These are phyloP conservation scores for Hozukius guyotensis DNA, from an alignment of 2,797 vertebrate genomes.

Conservation along the genomic window DNA sequence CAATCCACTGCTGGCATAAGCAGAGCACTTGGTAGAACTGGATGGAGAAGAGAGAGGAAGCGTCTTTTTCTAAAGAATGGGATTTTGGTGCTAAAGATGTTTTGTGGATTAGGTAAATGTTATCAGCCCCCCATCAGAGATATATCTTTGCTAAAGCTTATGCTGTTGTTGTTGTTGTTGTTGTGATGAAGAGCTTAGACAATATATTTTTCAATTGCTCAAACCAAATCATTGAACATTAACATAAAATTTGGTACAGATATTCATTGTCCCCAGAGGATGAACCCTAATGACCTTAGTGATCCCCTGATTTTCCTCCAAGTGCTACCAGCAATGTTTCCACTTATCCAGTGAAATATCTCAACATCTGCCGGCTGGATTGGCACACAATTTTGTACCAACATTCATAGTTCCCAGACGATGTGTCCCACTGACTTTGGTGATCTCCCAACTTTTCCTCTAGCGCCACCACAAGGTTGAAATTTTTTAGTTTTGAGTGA, in stretches of 20 bases:
- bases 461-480: not conserved
- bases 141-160: not conserved
- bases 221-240: not conserved
- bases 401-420: not conserved
- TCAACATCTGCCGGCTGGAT: not conserved
- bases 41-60: not conserved
- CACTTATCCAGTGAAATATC: not conserved
- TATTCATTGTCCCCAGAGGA: not conserved
- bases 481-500: not conserved
- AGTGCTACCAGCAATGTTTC: not conserved
- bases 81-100: not conserved
- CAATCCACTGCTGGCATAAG: conserved; percentile 11
- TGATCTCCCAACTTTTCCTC: not conserved
- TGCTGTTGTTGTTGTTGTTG: not conserved
- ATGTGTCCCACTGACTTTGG: not conserved
- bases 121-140: not conserved
- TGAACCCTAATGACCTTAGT: not conserved
- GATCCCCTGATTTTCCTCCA: not conserved
- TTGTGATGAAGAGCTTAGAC: not conserved
- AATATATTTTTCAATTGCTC: not conserved
- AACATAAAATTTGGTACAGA: not conserved
- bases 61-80: not conserved
- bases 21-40: not conserved
- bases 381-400: not conserved
- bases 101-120: not conserved